Percentiles rank a stretch among this genome's conserved stretches.
phyloP scores from a whole-genome alignment of 2,888 invertebrate genomes.

The Caenorhabditis sinica region DNA sequence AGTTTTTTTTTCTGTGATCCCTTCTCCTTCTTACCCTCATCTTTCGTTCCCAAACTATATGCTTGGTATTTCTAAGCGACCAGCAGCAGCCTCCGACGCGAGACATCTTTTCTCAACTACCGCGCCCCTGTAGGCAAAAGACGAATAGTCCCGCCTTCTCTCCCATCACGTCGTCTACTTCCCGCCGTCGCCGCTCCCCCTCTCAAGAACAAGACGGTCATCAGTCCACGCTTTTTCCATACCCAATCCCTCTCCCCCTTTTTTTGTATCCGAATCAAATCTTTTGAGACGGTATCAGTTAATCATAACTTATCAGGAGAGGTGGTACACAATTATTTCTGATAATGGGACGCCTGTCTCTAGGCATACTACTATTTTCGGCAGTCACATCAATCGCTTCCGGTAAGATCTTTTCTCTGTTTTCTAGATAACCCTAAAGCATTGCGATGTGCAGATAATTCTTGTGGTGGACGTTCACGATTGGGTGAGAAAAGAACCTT shows the following conservation, averaged over 20 bases:
- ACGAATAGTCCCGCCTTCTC: conserved; percentile 41
- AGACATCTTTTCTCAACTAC: conserved; percentile 46
- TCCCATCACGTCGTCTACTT: conserved; percentile 38
- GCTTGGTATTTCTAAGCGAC: conserved; percentile 45
- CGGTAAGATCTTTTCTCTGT: conserved; percentile 34
- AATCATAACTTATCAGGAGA: conserved; percentile 3
- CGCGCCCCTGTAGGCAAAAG: conserved; percentile 50
- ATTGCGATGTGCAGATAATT: conserved; percentile 41
- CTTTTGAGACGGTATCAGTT: conserved; percentile 12
- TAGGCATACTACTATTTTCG: conserved; percentile 37
- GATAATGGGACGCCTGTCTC: conserved; percentile 43
- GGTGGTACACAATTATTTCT: conserved; percentile 15
- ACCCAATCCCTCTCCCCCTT: background rate
- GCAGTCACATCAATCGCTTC: conserved; percentile 22
- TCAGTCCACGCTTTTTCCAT: conserved; percentile 49
- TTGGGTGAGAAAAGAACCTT: conserved; percentile 24
- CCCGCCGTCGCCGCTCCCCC: conserved; percentile 22
- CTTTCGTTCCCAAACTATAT: conserved; percentile 33
- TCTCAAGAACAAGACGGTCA: conserved; percentile 49
- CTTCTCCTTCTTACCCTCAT: conserved; percentile 20
- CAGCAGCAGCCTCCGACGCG: conserved; percentile 17
- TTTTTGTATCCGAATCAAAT: conserved; percentile 1
- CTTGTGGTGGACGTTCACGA: conserved; percentile 47
- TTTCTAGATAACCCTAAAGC: conserved; percentile 38
- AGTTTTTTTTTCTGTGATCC: conserved; percentile 48